These are phyloP conservation scores for Sorex araneus DNA, from an alignment of 2,113 vertebrate genomes.

Conservation along the genomic window DNA sequence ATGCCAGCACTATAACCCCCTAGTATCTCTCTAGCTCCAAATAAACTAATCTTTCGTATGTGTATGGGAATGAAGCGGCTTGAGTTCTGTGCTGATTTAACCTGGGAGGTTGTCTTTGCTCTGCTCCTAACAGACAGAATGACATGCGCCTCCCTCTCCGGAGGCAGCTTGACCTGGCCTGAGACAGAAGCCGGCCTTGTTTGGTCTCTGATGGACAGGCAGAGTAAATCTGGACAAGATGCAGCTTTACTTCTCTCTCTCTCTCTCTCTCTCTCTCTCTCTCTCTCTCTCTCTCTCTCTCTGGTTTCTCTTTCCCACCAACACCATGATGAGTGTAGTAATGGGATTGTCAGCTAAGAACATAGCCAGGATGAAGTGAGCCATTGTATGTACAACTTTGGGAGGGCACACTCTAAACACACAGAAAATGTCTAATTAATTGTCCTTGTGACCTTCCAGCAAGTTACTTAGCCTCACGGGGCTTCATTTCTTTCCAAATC, in stretches of 20 bases:
- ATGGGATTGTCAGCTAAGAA: constrained; percentile 9
- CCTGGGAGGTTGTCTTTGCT: neutral
- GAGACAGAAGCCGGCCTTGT: neutral
- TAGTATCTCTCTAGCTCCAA: neutral
- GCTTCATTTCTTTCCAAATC: neutral
- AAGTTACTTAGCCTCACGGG: neutral
- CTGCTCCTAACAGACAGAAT: neutral
- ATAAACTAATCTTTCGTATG: neutral
- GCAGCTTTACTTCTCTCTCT: neutral
- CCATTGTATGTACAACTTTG: neutral
- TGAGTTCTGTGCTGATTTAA: neutral
- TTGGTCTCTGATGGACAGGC: neutral
- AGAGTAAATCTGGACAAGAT: neutral
- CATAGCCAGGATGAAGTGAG: constrained; percentile 34
- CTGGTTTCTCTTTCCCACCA: constrained; percentile 11
- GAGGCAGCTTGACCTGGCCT: neutral
- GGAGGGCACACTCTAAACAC: neutral
- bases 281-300: neutral
- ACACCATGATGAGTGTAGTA: neutral
- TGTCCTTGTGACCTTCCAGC: neutral
- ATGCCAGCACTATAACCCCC: too few relatives aligned
- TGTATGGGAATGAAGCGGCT: neutral
- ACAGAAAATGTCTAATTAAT: constrained; percentile 29
- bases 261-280: too few relatives aligned
- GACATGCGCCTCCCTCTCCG: neutral